These are phyloP conservation scores for Xestoiulus laeticollis DNA, from an alignment of 2,888 invertebrate species.

Conservation along the genomic window DNA sequence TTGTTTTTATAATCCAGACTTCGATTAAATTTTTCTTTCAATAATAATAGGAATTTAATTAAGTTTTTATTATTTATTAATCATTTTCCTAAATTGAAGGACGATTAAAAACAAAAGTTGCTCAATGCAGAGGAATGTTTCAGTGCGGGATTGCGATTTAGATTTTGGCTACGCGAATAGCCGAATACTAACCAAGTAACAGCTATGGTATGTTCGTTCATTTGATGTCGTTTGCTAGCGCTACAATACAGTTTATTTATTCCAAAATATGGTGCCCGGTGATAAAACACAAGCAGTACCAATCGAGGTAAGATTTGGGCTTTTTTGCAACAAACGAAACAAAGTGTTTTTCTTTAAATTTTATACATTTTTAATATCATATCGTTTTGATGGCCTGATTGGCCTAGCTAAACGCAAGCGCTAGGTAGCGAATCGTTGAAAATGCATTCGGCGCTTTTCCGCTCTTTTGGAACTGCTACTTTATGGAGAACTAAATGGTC, in stretches of 20 bases:
- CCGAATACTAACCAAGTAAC: neutral
- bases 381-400: neutral
- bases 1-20: too few relatives aligned
- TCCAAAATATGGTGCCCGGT: conserved; percentile 54
- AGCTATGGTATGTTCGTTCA: neutral
- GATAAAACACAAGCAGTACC: conserved; percentile 55
- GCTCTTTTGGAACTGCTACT: neutral
- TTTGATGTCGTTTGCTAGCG: neutral
- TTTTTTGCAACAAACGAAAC: neutral
- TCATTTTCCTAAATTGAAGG: too few relatives aligned
- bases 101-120: too few relatives aligned
- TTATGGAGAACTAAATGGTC: neutral
- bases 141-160: neutral
- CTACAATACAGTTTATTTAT: neutral
- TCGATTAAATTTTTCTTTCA: too few relatives aligned
- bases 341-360: neutral
- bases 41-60: too few relatives aligned
- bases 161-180: neutral
- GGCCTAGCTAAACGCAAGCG: neutral
- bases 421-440: neutral
- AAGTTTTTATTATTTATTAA: too few relatives aligned
- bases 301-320: conserved; percentile 49
- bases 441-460: neutral
- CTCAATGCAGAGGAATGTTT: neutral
- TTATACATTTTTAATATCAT: neutral